Evolutionary conservation across 2,797 vertebrate genomes (phyloP).

Genomic region (Chrysocyon brachyurus): DNA sequence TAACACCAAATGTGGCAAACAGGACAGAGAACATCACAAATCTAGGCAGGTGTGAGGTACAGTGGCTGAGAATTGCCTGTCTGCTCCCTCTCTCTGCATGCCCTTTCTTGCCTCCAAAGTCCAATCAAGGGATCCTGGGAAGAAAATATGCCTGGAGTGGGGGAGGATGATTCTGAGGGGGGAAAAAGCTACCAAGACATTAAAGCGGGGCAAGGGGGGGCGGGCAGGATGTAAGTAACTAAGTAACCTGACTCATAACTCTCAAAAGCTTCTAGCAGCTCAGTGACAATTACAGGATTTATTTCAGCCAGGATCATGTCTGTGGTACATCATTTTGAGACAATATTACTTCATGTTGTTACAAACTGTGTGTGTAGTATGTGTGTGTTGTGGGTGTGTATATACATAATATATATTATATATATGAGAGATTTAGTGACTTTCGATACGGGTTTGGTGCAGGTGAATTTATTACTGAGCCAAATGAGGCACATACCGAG

Average conservation of each 20-base stretch:
- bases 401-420: constrained; percentile 83
- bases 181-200: constrained; percentile 49
- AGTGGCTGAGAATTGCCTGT: constrained; percentile 35
- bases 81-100: constrained; percentile 40
- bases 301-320: constrained; percentile 40
- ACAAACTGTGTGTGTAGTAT: constrained; percentile 83
- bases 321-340: constrained; percentile 66
- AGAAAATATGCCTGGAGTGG: constrained; percentile 39
- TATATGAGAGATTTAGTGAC: constrained; percentile 85
- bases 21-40: constrained; percentile 62
- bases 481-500: constrained; percentile 75
- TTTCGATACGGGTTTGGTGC: constrained; percentile 88
- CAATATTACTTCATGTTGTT: constrained; percentile 81
- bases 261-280: constrained; percentile 36
- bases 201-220: constrained; percentile 43
- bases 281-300: constrained; percentile 63
- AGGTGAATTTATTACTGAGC: constrained; percentile 86
- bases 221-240: constrained; percentile 2
- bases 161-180: constrained; percentile 20
- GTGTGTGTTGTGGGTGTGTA: constrained; percentile 79
- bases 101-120: constrained; percentile 69
- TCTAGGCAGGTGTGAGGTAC: constrained; percentile 69
- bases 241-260: constrained; percentile 27
- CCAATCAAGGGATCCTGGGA: constrained; percentile 64
- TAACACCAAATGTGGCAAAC: constrained; percentile 67